Conservation (phyloP, 2,113 vertebrate genomes). For the Todiramphus chloris region DNA sequence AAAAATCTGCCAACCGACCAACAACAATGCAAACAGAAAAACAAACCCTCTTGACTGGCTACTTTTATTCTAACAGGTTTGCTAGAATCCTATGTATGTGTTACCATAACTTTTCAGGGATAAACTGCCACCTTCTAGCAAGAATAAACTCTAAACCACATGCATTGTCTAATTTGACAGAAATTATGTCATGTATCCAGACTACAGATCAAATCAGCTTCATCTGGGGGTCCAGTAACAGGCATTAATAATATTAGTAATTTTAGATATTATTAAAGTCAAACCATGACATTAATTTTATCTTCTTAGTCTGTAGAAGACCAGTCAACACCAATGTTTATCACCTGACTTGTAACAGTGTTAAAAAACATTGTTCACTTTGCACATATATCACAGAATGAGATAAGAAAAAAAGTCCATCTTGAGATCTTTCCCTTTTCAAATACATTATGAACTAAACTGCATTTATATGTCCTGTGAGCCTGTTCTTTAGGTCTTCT, state of each 20-base stretch:
- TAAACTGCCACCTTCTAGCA: fast-evolving
- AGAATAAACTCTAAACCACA: fast-evolving
- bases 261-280: background rate
- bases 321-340: background rate
- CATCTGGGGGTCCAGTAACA: background rate
- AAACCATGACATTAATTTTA: background rate
- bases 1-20: background rate
- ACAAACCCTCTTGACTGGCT: fast-evolving
- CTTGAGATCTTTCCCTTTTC: background rate
- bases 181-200: background rate
- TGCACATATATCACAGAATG: background rate
- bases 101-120: background rate
- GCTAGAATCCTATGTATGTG: background rate
- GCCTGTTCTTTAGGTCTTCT: background rate
- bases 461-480: background rate
- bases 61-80: background rate
- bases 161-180: background rate
- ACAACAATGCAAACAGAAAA: background rate
- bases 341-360: background rate
- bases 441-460: background rate
- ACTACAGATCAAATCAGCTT: background rate
- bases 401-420: background rate
- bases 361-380: background rate
- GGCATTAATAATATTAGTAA: background rate
- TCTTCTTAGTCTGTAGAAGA: background rate